Conservation (phyloP, 2,113 vertebrate species). For the Spermophilus dauricus region DNA sequence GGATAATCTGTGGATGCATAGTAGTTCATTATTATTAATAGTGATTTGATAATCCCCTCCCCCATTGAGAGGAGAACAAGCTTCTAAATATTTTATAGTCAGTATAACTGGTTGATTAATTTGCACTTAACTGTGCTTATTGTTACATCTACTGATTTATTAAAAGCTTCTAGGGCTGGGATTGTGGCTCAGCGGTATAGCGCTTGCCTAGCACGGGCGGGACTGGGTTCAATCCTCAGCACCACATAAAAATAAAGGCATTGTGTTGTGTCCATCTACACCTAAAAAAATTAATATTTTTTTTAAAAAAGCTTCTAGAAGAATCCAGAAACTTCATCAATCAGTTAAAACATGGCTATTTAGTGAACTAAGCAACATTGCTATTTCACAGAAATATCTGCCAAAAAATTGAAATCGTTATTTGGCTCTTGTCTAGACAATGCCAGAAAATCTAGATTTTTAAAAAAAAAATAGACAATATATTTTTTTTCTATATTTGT, state of each 20-base stretch:
- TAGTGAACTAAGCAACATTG: background rate
- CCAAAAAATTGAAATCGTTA: background rate
- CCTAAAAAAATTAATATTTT: too few species aligned
- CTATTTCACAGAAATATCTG: background rate
- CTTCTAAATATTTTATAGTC: background rate
- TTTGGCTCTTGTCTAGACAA: background rate
- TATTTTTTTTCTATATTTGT: background rate
- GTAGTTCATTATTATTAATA: background rate
- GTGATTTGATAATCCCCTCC: background rate
- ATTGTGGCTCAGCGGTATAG: too few species aligned
- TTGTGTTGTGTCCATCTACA: too few species aligned
- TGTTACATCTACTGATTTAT: background rate
- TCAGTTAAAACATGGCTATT: background rate
- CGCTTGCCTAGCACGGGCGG: too few species aligned
- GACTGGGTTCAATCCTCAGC: too few species aligned
- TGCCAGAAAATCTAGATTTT: background rate
- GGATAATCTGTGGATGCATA: background rate
- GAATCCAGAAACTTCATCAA: background rate
- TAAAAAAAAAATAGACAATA: background rate
- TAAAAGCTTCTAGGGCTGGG: background rate
- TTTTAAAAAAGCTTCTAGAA: background rate
- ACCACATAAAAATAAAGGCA: too few species aligned
- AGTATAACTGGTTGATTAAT: constrained; percentile 38
- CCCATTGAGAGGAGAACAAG: background rate
- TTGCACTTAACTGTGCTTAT: constrained; percentile 20